phyloP scores from a whole-genome alignment of 2,797 vertebrate genomes.

The Pangasius sanitwongsei region DNA sequence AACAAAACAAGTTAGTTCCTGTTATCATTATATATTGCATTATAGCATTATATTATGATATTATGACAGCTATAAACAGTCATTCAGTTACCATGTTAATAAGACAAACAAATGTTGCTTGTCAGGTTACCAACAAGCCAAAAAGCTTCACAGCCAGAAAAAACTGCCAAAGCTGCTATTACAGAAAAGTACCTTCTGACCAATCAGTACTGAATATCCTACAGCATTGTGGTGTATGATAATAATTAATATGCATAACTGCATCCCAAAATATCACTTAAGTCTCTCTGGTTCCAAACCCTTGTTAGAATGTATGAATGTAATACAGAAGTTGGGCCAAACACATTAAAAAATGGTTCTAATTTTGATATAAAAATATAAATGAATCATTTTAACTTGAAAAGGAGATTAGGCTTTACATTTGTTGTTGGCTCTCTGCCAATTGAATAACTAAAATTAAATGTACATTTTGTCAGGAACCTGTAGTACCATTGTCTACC shows the following conservation, averaged over 20 bases:
- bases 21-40: neutral
- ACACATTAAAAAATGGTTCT: neutral
- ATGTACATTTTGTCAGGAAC: neutral
- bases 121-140: neutral
- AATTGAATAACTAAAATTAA: neutral
- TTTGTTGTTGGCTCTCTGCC: neutral
- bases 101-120: neutral
- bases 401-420: neutral
- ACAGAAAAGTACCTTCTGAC: neutral
- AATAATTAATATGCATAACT: neutral
- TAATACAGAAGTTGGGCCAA: neutral
- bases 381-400: neutral
- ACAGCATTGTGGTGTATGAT: neutral
- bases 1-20: neutral
- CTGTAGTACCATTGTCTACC: slow-evolving; percentile 28
- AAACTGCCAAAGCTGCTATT: neutral
- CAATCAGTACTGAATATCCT: neutral
- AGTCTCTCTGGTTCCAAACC: neutral
- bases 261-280: neutral
- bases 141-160: neutral
- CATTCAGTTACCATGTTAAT: neutral
- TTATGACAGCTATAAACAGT: neutral
- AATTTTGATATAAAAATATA: neutral
- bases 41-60: neutral
- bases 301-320: neutral